Base-by-base conservation (phyloP, 1,140 invertebrate genomes). In the Chironomus tepperi region DNA sequence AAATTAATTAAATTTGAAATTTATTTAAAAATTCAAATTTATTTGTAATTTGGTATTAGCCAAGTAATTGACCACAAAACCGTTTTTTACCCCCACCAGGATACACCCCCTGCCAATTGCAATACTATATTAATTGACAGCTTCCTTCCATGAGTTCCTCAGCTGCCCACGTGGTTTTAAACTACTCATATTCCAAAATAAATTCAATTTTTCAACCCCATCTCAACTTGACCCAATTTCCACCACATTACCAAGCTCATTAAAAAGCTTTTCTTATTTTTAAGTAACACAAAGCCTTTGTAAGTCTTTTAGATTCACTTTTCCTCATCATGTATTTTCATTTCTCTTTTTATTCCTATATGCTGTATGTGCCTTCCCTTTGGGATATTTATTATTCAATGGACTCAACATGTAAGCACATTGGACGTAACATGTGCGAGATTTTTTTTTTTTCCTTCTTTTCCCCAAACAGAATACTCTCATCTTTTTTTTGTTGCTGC, bases 381-480 rank as follows among this genome's bases (percentile, higher is more conserved):
- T 57, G 47, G 47, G 47, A 57, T 57, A 57, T 57, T 57, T 57
- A 57, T 57, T 57, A 57, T 57, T 57, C 47, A 57, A 57, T 57
- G 47, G 47, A 57, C 47, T 57, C 47, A 57, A 57, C 47, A 57
- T 57, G 47, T 57, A 57, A 57, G 47, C 47, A 57, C 47, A 57
- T 57, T 57, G 12, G 47, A 57, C 47, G 47, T 57, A 57, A 57
- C 47, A 57, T 57, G 47, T 57, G 47, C 12, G 47, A 12, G 47
- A 57, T 47, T 57, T 57, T 57, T 57, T 15, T n/a, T 15, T 57
- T 57, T 57, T 5, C 47, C 15, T 34, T 57, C n/a, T 57, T n/a
- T n/a, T 57, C 47, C 47, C 24, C 24, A 34, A 34, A 34, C 24
- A 34, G 24, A 34, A 34, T 34, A 34, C 24, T 34, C 24, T 34